A percentile compares a stretch with the other conserved stretches of the same genome.
Conservation (phyloP, 2,888 invertebrate species). For the Acrocera orbiculus region DNA sequence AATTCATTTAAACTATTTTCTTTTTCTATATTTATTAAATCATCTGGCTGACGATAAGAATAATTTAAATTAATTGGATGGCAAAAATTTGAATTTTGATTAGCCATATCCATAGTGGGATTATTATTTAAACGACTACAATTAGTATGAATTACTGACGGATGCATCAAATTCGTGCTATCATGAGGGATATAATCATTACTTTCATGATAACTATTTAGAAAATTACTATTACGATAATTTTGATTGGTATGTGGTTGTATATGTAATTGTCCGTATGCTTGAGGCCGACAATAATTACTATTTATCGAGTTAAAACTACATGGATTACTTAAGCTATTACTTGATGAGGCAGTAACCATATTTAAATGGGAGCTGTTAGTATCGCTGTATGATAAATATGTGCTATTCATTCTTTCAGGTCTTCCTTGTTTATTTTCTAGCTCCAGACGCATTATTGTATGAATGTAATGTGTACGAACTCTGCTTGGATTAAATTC, state of each 20-base stretch:
- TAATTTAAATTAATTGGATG: no score
- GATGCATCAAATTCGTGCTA: no score
- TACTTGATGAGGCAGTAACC: neutral
- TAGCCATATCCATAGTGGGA: no score
- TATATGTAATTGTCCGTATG: slow-evolving; percentile 4
- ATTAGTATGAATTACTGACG: no score
- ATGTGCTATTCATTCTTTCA: slow-evolving; percentile 3
- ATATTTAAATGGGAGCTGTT: neutral
- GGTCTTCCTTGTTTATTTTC: slow-evolving; percentile 59
- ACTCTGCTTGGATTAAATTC: slow-evolving; percentile 94
- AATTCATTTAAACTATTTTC: no score
- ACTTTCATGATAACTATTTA: no score
- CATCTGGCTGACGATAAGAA: no score
- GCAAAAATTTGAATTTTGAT: no score
- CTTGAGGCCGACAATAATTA: slow-evolving; percentile 5
- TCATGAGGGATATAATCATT: no score
- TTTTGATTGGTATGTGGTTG: slow-evolving; percentile 6
- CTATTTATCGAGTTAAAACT: slow-evolving; percentile 8
- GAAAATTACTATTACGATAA: no score
- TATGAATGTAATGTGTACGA: slow-evolving; percentile 91
- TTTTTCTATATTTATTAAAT: no score
- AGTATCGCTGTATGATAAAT: slow-evolving; percentile 2
- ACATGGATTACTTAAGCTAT: slow-evolving; percentile 3
- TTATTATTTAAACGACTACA: no score
- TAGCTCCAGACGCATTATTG: slow-evolving; percentile 78